Evolutionary conservation across 1,140 invertebrate species (phyloP).

Genomic region (Lysiphlebus fabarum): DNA sequence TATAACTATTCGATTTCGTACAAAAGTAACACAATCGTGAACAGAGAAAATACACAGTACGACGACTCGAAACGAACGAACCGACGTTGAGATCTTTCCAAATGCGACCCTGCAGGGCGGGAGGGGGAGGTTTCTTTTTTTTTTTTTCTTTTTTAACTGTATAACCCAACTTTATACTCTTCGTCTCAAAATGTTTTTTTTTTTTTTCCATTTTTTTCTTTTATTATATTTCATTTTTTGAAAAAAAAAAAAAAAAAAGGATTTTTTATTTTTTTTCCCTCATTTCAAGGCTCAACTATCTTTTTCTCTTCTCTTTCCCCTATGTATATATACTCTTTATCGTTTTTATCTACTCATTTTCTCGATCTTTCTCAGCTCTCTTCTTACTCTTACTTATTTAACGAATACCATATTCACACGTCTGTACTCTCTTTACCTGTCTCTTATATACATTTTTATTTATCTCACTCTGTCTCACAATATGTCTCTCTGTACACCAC

Average conservation of each 20-base stretch:
- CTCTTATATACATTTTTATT: slow-evolving; percentile 7
- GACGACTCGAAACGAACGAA: slow-evolving; percentile 39
- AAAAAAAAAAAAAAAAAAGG: too few relatives aligned
- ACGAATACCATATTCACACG: slow-evolving; percentile 21
- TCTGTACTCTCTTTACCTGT: slow-evolving; percentile 26
- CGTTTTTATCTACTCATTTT: slow-evolving; percentile 21
- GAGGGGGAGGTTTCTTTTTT: slow-evolving; percentile 49
- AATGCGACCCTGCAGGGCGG: slow-evolving; percentile 23
- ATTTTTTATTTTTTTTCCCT: too few relatives aligned
- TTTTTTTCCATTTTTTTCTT: too few relatives aligned
- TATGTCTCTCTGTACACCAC: too few relatives aligned
- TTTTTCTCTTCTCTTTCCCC: slow-evolving; percentile 27
- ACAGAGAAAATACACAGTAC: slow-evolving; percentile 36
- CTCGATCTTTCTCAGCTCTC: slow-evolving; percentile 16
- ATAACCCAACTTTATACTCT: too few relatives aligned
- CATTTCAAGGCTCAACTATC: slow-evolving; percentile 8
- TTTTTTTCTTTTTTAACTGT: slow-evolving; percentile 22
- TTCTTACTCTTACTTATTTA: slow-evolving; percentile 19
- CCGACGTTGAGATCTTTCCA: slow-evolving; percentile 19
- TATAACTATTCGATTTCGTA: too few relatives aligned
- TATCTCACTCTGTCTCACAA: background rate
- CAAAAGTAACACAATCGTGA: slow-evolving; percentile 37
- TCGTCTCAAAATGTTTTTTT: too few relatives aligned
- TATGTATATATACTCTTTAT: slow-evolving; percentile 22
- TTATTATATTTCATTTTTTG: too few relatives aligned